A percentile compares a stretch with the other conserved stretches of the same genome.
These are phyloP conservation scores for Macrochelys suwanniensis DNA, from an alignment of 2,797 vertebrate genomes.

Conservation along the genomic window DNA sequence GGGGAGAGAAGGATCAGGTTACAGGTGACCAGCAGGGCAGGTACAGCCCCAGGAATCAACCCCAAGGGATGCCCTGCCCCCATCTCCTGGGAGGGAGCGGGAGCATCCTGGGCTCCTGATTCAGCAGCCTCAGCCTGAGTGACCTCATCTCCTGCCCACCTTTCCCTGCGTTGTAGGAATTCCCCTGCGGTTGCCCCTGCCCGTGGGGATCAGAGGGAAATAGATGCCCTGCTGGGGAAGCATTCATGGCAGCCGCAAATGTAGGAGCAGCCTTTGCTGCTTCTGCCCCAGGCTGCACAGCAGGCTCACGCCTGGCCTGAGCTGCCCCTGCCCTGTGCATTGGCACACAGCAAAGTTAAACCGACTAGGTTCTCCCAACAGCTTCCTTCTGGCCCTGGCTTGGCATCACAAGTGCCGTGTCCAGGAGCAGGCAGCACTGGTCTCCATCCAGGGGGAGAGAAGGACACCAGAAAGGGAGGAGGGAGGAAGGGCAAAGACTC, in stretches of 20 bases:
- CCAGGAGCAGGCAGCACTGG: neutral
- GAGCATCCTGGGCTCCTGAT: neutral
- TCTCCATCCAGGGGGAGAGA: neutral
- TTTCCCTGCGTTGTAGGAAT: neutral
- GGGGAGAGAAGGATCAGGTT: neutral
- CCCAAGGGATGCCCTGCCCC: neutral
- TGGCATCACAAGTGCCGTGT: neutral
- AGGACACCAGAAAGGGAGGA: too few species aligned
- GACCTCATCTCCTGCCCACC: neutral
- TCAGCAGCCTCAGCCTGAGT: neutral
- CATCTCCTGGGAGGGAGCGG: neutral
- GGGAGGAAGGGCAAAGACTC: neutral
- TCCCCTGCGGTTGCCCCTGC: rapidly evolving
- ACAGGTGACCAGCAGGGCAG: neutral
- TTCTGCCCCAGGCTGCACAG: neutral
- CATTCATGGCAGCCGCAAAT: rapidly evolving
- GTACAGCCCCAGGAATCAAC: neutral
- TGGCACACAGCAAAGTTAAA: rapidly evolving
- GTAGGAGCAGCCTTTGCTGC: neutral
- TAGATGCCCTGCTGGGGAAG: rapidly evolving
- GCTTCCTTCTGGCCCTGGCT: neutral
- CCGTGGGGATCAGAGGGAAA: neutral
- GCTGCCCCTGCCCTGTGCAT: rapidly evolving
- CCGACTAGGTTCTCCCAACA: rapidly evolving
- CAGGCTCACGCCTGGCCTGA: rapidly evolving